Base-by-base conservation (phyloP, 2,113 vertebrate species). In the Argyrosomus japonicus region DNA sequence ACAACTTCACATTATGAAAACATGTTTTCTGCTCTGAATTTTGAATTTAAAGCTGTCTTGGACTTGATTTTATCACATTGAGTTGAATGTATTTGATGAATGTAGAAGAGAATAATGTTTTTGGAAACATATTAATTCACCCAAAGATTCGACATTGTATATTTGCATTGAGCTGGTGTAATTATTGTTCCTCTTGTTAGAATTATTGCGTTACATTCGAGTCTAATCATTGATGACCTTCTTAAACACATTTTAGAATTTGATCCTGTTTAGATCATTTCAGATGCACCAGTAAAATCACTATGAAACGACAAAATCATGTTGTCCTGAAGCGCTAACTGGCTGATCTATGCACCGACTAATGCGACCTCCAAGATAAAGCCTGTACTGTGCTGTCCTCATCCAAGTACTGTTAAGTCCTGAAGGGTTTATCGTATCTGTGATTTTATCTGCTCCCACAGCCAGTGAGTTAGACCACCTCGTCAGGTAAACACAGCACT, bases 31-130 rank as follows among this genome's bases (percentile, higher is more conserved):
- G 53, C 10, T 29, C 43, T 70, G 21, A 70, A 53, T 71, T 69
- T 27, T 25, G 4, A 62, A 56, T 57, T 27, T 61, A 27, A 85
- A 91, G 60, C 73, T 53, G 68, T 72, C 14, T 60, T 53, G 9
- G 54, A 79, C 7, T 73, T 14, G 10, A 45, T 84, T 84, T 70
- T 69, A 32, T 82, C 68, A 77, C 63, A n/a, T 88, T 89, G 62
- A 86, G 60, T 90, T 87, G 91, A 92, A 93, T 93, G 90, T 92
- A 86, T 80, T 64, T 60, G 21, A 75, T 83, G 86, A 90, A 92
- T 92, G 86, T 91, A 80, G 17, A 71, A 32, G 43, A 75, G 11
- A 48, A 50, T 54, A 18, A 56, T 32, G 43, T 51, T 84, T 79
- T 76, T 63, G 36, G n/a, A 69, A 68, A 73, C 54, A 56, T 62